These are phyloP conservation scores for Xestoiulus laeticollis DNA, from an alignment of 2,888 invertebrate genomes.

Conservation along the genomic window DNA sequence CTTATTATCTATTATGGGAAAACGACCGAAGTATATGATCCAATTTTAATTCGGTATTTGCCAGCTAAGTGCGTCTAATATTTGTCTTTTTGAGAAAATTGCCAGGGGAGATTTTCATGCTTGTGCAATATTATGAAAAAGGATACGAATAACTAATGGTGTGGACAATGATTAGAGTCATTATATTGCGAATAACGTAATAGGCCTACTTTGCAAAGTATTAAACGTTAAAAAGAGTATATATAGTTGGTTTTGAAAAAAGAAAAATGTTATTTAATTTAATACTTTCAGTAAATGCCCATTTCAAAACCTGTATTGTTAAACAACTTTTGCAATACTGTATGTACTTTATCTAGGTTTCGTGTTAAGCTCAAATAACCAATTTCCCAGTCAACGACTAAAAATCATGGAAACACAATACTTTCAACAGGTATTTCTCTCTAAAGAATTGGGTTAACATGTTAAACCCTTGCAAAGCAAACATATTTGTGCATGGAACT, in stretches of 20 bases:
- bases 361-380: too few relatives aligned
- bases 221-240: too few relatives aligned
- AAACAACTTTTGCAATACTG: too few relatives aligned
- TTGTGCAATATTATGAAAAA: not conserved
- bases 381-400: not conserved
- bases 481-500: not conserved
- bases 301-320: too few relatives aligned
- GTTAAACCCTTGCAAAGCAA: not conserved
- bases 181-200: too few relatives aligned
- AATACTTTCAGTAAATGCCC: too few relatives aligned
- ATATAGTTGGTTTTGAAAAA: too few relatives aligned
- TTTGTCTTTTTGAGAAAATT: not conserved
- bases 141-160: not conserved
- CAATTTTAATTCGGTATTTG: slow-evolving; percentile 7
- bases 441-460: not conserved
- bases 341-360: too few relatives aligned
- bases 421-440: not conserved
- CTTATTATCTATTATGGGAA: slow-evolving; percentile 28
- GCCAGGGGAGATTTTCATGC: not conserved
- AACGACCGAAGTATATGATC: not conserved
- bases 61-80: not conserved
- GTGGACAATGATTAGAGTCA: too few relatives aligned
- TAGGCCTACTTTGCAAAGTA: too few relatives aligned
- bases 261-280: too few relatives aligned
- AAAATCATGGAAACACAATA: not conserved